Conservation (phyloP, 2,888 invertebrate genomes). For the Myopa tessellatipennis region DNA sequence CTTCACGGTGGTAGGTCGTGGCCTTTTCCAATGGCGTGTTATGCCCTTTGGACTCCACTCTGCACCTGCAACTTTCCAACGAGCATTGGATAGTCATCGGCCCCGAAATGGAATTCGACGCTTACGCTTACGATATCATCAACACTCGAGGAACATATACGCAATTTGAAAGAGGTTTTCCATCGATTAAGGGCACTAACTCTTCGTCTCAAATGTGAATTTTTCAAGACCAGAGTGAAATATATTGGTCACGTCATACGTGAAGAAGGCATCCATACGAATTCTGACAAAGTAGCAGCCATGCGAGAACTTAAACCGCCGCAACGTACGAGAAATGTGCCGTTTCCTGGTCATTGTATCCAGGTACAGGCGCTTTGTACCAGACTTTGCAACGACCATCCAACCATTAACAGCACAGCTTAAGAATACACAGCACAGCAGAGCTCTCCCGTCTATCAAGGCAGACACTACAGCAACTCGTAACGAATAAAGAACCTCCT, state of each 20-base stretch:
- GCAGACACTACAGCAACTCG: too few relatives aligned
- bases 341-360: conserved; percentile 37
- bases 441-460: background rate
- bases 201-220: background rate
- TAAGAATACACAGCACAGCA: conserved; percentile 9
- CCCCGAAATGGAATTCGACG: background rate
- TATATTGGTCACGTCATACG: conserved; percentile 34
- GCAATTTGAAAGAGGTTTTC: background rate
- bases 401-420: background rate
- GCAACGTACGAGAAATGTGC: conserved; percentile 29
- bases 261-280: conserved; percentile 29
- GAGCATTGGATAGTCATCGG: background rate
- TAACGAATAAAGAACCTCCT: too few relatives aligned
- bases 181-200: background rate
- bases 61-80: background rate
- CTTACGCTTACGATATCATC: background rate
- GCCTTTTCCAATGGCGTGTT: background rate
- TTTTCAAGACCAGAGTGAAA: conserved; percentile 19
- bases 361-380: background rate
- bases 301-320: conserved; percentile 35
- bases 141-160: background rate
- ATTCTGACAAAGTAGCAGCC: conserved; percentile 31
- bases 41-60: background rate
- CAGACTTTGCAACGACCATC: background rate
- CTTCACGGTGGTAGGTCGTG: background rate